Conservation (phyloP, 2,113 vertebrate species). For the Phycodurus eques region DNA sequence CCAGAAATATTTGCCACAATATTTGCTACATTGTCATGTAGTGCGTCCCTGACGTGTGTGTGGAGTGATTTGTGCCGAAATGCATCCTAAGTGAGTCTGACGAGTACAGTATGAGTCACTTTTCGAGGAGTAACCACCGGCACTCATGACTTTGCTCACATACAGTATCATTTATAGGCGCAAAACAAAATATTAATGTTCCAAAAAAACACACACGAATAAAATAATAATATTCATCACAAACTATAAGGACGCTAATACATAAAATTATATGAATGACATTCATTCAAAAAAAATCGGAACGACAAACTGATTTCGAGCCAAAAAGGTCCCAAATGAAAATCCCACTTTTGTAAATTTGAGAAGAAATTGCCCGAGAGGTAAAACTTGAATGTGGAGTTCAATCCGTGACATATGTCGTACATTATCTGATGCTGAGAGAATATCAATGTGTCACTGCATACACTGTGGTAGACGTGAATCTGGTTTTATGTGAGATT, state of each 20-base stretch:
- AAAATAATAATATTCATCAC: not conserved
- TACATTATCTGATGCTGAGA: constrained; percentile 23
- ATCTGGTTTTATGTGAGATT: constrained; percentile 9
- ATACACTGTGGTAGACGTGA: not conserved
- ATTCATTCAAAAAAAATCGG: too few species aligned
- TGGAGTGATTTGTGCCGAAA: not conserved
- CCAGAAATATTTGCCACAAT: not conserved
- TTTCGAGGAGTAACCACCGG: not conserved
- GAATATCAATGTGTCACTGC: not conserved
- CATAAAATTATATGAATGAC: not conserved
- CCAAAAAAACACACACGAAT: not conserved
- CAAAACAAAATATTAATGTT: not conserved
- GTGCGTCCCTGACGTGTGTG: not conserved
- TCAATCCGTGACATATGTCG: constrained; percentile 10
- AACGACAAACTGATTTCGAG: not conserved
- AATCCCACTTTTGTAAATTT: not conserved
- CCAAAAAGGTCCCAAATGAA: not conserved
- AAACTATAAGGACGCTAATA: not conserved
- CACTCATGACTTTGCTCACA: not conserved
- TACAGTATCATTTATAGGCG: not conserved
- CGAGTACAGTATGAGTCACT: not conserved
- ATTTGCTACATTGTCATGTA: not conserved
- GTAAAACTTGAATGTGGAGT: not conserved
- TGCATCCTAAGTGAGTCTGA: not conserved
- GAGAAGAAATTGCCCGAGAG: not conserved